Conservation (phyloP, 2,113 vertebrate species). For the Apodemus speciosus region DNA sequence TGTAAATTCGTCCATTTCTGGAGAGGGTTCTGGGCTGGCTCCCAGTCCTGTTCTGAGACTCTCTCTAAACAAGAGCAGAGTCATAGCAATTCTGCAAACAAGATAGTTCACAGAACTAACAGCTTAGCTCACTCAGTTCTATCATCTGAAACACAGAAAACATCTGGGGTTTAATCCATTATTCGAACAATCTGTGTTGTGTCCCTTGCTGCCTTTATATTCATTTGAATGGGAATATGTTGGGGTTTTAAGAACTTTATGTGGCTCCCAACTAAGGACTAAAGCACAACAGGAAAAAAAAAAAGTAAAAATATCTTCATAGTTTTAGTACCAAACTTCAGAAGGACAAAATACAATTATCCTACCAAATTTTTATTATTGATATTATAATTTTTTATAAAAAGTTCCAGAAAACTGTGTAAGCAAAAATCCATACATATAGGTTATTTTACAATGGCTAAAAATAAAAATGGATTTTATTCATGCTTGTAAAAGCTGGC, state of each 20-base stretch:
- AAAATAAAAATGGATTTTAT: slow-evolving; percentile 25
- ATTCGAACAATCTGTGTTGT: slow-evolving; percentile 70
- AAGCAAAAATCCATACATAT: neutral
- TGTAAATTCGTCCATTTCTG: slow-evolving; percentile 66
- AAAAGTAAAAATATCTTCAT: neutral
- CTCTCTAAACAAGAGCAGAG: slow-evolving; percentile 77
- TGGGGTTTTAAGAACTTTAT: slow-evolving; percentile 11
- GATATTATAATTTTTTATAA: slow-evolving; percentile 39
- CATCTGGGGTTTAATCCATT: slow-evolving; percentile 68
- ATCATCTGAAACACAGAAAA: slow-evolving; percentile 67
- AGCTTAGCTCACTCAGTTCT: slow-evolving; percentile 56
- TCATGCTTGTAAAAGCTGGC: neutral
- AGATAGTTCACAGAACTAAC: slow-evolving; percentile 72
- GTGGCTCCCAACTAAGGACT: neutral
- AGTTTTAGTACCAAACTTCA: slow-evolving; percentile 22
- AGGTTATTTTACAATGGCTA: neutral
- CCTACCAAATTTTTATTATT: slow-evolving; percentile 50
- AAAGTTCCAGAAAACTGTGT: neutral
- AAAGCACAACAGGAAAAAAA: neutral
- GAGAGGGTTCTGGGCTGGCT: slow-evolving; percentile 59
- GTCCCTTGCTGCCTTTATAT: slow-evolving; percentile 17
- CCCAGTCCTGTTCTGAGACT: slow-evolving; percentile 72
- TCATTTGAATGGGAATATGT: slow-evolving; percentile 56
- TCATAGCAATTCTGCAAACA: slow-evolving; percentile 80
- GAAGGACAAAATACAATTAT: slow-evolving; percentile 16